A percentile compares a stretch with the other conserved stretches of the same genome.
phyloP scores from a whole-genome alignment of 2,797 vertebrate genomes.

The Pachyuromys duprasi region DNA sequence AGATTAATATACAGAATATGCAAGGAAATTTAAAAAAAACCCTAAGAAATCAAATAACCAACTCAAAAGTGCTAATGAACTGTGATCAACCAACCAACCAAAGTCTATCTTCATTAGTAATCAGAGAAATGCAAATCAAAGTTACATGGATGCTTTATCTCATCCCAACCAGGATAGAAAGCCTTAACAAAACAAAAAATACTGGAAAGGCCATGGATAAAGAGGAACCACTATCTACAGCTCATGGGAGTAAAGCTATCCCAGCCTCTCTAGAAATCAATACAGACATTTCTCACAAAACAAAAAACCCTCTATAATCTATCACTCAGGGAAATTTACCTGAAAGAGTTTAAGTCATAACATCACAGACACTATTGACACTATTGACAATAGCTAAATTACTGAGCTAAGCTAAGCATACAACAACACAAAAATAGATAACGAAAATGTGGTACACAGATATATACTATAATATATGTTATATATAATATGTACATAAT shows the following conservation, averaged over 20 bases:
- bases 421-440: background rate
- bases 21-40: background rate
- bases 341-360: background rate
- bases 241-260: background rate
- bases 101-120: background rate
- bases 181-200: background rate
- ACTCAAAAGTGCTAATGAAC: background rate
- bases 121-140: background rate
- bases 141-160: background rate
- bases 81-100: too few relatives aligned
- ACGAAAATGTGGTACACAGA: background rate
- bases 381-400: background rate
- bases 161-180: background rate
- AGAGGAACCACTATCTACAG: background rate
- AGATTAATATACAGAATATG: background rate
- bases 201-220: background rate
- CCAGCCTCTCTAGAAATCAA: background rate
- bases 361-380: background rate
- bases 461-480: background rate
- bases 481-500: background rate
- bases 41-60: background rate
- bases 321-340: background rate
- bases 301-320: background rate
- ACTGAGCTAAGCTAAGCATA: background rate
- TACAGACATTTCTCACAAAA: background rate